phyloP scores from a whole-genome alignment of 2,797 vertebrate genomes.

The Enteromius trimaculatus region DNA sequence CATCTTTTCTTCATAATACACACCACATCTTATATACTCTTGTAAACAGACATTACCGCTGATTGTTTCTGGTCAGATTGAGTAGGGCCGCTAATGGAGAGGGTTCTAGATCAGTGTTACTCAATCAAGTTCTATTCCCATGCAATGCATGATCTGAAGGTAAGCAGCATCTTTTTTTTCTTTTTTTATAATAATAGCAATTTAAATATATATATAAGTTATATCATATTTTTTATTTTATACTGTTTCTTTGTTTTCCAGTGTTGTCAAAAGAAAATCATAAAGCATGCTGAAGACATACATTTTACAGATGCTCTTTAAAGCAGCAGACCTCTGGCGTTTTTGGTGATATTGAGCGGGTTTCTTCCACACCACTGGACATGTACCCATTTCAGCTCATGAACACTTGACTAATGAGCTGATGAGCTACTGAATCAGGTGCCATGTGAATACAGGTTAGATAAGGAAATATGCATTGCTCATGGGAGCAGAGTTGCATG shows the following conservation, averaged over 20 bases:
- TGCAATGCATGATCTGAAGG: not conserved
- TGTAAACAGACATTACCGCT: constrained; percentile 4
- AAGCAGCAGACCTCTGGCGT: not conserved
- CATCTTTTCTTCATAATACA: constrained; percentile 5
- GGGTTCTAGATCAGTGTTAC: not conserved
- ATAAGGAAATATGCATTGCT: not conserved
- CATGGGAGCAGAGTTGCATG: not conserved
- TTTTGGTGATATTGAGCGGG: constrained; percentile 2
- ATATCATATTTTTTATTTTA: not conserved
- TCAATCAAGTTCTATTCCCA: not conserved
- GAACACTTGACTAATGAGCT: not conserved
- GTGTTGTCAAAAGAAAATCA: not conserved
- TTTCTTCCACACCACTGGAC: constrained; percentile 25
- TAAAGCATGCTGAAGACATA: not conserved
- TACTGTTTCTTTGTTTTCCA: not conserved
- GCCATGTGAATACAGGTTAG: not conserved
- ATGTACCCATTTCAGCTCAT: constrained; percentile 1
- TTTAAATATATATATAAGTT: too few species aligned
- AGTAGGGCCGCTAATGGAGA: not conserved
- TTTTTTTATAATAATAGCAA: too few species aligned
- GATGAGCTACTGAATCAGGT: constrained; percentile 5
- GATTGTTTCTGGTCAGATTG: constrained; percentile 21
- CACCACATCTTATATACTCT: constrained; percentile 10
- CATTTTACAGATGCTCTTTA: constrained; percentile 1
- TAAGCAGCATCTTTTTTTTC: too few species aligned